Evolutionary conservation across 2,888 invertebrate species (phyloP).

Genomic region (Drosophila austrosaltans): DNA sequence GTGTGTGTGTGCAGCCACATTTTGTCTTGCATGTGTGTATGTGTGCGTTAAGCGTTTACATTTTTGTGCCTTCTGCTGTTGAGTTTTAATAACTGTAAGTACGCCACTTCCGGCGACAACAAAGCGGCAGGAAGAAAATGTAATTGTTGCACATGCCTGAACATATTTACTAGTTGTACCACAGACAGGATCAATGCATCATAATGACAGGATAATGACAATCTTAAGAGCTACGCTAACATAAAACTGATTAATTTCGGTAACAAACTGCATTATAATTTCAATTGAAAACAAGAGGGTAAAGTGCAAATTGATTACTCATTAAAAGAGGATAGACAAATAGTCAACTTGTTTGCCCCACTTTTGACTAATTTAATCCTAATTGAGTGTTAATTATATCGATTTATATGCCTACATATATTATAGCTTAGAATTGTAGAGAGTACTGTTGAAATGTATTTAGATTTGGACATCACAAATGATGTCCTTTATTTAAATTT

Average conservation of each 20-base stretch:
- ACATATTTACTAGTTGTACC: conserved; percentile 35
- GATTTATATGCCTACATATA: too few relatives aligned
- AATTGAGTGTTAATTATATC: neutral
- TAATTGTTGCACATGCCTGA: conserved; percentile 60
- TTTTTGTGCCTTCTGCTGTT: conserved; percentile 58
- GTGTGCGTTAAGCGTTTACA: conserved; percentile 67
- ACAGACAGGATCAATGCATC: conserved; percentile 29
- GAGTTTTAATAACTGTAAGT: conserved; percentile 71
- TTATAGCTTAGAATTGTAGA: too few relatives aligned
- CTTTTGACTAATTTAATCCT: neutral
- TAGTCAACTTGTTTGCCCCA: neutral
- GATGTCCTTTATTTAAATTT: too few relatives aligned
- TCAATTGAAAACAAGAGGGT: neutral
- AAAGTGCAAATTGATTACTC: too few relatives aligned
- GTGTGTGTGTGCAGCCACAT: conserved; percentile 43
- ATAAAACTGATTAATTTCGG: neutral
- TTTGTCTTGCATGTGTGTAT: conserved; percentile 32
- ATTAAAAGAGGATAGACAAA: too few relatives aligned
- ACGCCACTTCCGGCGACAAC: conserved; percentile 60
- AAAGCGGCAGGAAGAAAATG: conserved; percentile 50
- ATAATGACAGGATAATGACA: conserved; percentile 21
- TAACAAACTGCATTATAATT: neutral
- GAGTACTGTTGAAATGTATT: too few relatives aligned
- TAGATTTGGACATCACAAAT: too few relatives aligned
- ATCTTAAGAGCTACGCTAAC: neutral